Evolutionary conservation across 2,888 invertebrate genomes (phyloP).

Genomic region (Clitarchus hookeri): DNA sequence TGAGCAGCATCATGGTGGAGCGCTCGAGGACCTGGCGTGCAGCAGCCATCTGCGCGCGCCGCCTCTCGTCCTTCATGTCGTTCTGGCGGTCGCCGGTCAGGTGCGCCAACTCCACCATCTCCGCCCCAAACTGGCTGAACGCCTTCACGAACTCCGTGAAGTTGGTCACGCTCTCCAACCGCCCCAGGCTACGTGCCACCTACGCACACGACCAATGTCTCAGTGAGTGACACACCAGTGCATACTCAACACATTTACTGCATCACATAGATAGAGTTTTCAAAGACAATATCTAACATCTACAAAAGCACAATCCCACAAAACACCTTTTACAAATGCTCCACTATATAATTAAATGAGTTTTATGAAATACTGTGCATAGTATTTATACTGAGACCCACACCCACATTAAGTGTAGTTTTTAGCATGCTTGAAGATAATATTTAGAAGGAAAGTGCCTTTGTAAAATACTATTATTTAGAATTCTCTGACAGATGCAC

Average conservation of each 20-base stretch:
- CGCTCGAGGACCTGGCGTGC: slow-evolving; percentile 94
- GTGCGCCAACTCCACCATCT: slow-evolving; percentile 98
- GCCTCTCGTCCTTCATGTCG: slow-evolving; percentile 88
- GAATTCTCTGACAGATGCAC: too few relatives aligned
- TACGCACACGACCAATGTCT: slow-evolving; percentile 49
- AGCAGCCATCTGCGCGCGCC: slow-evolving; percentile 94
- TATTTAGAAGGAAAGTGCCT: too few relatives aligned
- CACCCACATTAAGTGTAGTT: not conserved
- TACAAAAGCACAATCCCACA: too few relatives aligned
- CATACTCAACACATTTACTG: too few relatives aligned
- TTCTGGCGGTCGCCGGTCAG: slow-evolving; percentile 83
- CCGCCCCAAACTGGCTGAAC: slow-evolving; percentile 96
- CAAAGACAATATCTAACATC: too few relatives aligned
- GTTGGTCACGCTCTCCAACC: slow-evolving; percentile 85
- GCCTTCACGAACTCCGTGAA: slow-evolving; percentile 98
- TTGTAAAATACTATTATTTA: too few relatives aligned
- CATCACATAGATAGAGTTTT: too few relatives aligned
- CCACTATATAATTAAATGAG: too few relatives aligned
- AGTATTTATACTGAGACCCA: not conserved
- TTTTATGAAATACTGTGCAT: too few relatives aligned
- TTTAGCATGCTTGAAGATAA: not conserved
- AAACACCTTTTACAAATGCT: too few relatives aligned
- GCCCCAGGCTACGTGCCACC: slow-evolving; percentile 81
- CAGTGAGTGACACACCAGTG: too few relatives aligned
- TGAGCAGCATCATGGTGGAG: slow-evolving; percentile 95